Evolutionary conservation across 1,140 invertebrate species (phyloP), one percentile per base, ranked within the genome.

Genomic region (Spodoptera frugiperda): DNA sequence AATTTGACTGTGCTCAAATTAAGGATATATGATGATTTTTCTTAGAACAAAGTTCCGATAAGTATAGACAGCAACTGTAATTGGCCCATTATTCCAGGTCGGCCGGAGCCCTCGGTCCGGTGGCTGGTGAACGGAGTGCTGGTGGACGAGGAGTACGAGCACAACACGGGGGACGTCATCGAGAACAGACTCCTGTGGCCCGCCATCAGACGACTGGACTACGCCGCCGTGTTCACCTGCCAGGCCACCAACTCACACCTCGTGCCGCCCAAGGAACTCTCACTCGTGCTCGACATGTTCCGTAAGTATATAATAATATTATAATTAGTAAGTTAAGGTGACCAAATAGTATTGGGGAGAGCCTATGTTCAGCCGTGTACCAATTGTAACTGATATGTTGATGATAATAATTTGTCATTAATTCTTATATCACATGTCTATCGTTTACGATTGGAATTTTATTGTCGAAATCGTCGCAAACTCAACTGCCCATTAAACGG

Each of bases 181-280:
- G 97, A 98, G 89, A 98, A 98, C 92, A 95, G 97, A 79, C 95
- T 98, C 54, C 95, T 96, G 57, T 96, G 97, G 95, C 95, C 95
- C 39, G 95, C 95, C 14, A 95, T 98, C 68, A 95, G 95, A 30
- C 95, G 98, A 44, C 96, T 96, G n/a, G 97, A 98, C 93, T 95
- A 98, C 73, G 96, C 97, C 75, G 96, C 97, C 2, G 96, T 97
- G 80, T 97, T 98, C 89, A 97, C 97, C 49, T 98, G 97, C 89
- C 96, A 97, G 87, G 97, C 98, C 11, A 95, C 96, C 79, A 98
- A 98, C 90, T 98, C 97, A 8, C 95, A 96, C 81, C 95, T 98
- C 25, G 96, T 97, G 33, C 96, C 96, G 82, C 96, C 97, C 10
- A 96, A 96, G 86, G 96, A 97, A 87, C 95, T 96, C 3, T 96